A percentile compares a stretch with the other conserved stretches of the same genome.
Conservation (phyloP, 2,888 invertebrate genomes). For the Eulithis testata region DNA sequence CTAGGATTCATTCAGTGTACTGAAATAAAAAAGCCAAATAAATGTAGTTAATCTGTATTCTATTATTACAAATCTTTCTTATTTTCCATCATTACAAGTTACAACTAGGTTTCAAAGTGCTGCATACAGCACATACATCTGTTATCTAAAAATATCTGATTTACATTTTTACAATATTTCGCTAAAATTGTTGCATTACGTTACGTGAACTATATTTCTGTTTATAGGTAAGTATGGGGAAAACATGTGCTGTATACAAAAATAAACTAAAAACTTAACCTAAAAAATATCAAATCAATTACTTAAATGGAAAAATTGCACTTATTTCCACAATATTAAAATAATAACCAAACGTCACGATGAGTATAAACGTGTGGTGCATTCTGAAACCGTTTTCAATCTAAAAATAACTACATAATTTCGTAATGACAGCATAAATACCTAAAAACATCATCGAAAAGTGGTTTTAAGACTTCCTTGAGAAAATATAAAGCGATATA, state of each 20-base stretch:
- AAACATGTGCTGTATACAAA: conserved; percentile 15
- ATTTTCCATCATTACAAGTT: conserved; percentile 73
- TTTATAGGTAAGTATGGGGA: conserved; percentile 2
- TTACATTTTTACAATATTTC: conserved; percentile 77
- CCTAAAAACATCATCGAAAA: background rate
- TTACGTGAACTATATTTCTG: conserved; percentile 8
- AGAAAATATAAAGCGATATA: background rate
- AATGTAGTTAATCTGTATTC: conserved; percentile 76
- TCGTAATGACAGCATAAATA: background rate
- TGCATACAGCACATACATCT: conserved; percentile 70
- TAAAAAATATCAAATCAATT: conserved; percentile 23
- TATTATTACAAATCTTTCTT: conserved; percentile 83
- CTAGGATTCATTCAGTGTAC: background rate
- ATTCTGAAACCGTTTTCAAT: conserved; percentile 7
- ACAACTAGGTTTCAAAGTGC: conserved; percentile 67
- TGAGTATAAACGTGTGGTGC: conserved; percentile 13
- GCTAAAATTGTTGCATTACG: conserved; percentile 44
- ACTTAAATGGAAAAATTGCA: conserved; percentile 44
- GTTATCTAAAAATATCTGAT: conserved; percentile 78
- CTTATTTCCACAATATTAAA: conserved; percentile 43
- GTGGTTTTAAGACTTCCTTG: no score
- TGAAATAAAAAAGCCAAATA: conserved; percentile 29
- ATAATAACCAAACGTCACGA: conserved; percentile 19
- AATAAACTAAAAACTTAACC: conserved; percentile 18
- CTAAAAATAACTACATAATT: conserved; percentile 14